Evolutionary conservation across 1,140 invertebrate genomes (phyloP), one percentile per base, ranked within the genome.

Genomic region (Tenebrio molitor): DNA sequence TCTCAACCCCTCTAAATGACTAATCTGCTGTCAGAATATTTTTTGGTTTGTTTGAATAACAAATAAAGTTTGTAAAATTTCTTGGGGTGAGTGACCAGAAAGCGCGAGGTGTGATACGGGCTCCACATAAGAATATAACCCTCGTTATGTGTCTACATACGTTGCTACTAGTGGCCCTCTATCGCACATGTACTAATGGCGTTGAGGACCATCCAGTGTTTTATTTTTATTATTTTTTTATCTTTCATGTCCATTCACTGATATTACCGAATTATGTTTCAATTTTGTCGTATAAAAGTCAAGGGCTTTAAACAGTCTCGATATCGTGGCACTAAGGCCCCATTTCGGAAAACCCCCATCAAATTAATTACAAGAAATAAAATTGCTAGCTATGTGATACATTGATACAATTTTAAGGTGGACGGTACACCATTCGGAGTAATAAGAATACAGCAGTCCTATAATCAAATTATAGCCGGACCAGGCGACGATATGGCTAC

Each of bases 191-290:
- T 42, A 68, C 42, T 72, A 72, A 72, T 72, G 64, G 71, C 44
- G 34, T 36, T 53, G 50, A 72, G 64, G 64, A 44, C 63, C 71
- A 72, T 72, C 71, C 65, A 67, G 29, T 72, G 64, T 63, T 72
- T 68, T 68, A 68, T 68, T 68, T 72, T 72, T 72, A 72, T 72
- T 58, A 68, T 72, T 39, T 72, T 71, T 72, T 72, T 72, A 72
- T 72, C 71, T 72, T 36, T 53, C 65, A 68, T 72, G 62, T 71
- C 70, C 70, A 71, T 66, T 71, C 44, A 33, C 58, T 14, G 70
- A 71, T 66, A 71, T 71, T 71, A 66, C 62, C 10, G 70, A 71
- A 71, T 71, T 71, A 71, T 71, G 41, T 71, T 71, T 71, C 69
- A 71, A 71, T 71, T 71, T 71, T 15, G 5, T 29, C 64, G 36